Base-by-base conservation (phyloP, 2,888 invertebrate species). In the Noctuana brunneofusca region DNA sequence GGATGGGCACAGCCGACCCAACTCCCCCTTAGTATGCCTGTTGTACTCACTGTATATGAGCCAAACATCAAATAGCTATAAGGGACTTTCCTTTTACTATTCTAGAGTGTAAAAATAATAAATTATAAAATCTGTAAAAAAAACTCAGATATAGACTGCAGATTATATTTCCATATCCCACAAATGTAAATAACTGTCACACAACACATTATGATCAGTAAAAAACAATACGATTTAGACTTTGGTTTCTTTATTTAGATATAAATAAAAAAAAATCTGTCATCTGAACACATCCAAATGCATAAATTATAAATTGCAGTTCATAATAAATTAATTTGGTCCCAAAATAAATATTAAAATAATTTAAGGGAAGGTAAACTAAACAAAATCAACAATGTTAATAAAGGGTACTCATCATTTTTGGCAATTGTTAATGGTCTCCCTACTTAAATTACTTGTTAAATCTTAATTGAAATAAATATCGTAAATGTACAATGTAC, bases 301-400 rank as follows among this genome's bases (percentile, higher is more conserved):
- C 85, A 84, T 86, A 87, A 90, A 83, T 78, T 78, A 79, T 76
- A 81, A 76, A 75, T 69, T 76, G 84, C 76, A 84, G 83, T 81
- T 86, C 78, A 84, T 83, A 90, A 91, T 90, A 91, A 91, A 90
- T 88, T 88, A 89, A 89, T 91, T 92, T 92, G 89, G 88, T 92
- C 92, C 90, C 91, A 81, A 90, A 89, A 92, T 90, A 89, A 90
- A 89, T 89, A 87, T 85, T 79, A 76, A 85, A 85, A 89, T 85
- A 87, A 86, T 85, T 84, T 87, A 86, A 86, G 74, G 78, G 81
- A 84, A 83, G 80, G 76, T 77, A 80, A 83, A 83, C 77, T 76
- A 80, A 84, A 84, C 79, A 80, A 83, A 86, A 87, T 80, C 83
- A 88, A 89, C 83, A 86, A 84, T 78, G 79, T 80, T 81, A 84